Conservation (phyloP, 2,888 invertebrate genomes). For the Aethes cnicana region DNA sequence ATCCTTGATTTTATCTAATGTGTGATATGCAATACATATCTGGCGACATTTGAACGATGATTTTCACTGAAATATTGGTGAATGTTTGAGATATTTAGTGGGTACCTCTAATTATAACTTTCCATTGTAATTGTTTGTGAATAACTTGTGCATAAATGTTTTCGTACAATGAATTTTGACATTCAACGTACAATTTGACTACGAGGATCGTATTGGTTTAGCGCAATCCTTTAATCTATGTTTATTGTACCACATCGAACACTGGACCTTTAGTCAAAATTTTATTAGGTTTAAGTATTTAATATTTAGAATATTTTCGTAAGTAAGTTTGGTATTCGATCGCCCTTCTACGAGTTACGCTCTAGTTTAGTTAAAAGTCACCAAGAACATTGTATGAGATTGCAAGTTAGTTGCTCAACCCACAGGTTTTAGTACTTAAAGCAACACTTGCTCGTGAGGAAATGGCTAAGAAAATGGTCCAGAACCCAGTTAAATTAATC, state of each 20-base stretch:
- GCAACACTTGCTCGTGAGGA: too few species aligned
- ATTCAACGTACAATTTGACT: conserved; percentile 10
- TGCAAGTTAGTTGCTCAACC: conserved; percentile 29
- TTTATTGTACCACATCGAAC: conserved; percentile 65
- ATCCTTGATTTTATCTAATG: conserved; percentile 16
- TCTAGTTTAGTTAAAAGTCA: conserved; percentile 39
- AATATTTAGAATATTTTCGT: conserved; percentile 55
- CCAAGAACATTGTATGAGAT: conserved; percentile 25
- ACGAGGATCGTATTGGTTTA: conserved; percentile 19
- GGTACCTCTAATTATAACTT: conserved; percentile 22
- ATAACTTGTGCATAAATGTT: conserved; percentile 35
- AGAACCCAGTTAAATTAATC: too few species aligned
- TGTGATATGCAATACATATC: conserved; percentile 17
- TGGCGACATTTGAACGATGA: conserved; percentile 1
- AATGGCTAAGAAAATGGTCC: too few species aligned
- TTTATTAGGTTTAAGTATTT: conserved; percentile 76
- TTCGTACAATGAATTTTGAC: conserved; percentile 14
- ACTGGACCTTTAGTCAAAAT: conserved; percentile 75
- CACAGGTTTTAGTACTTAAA: conserved; percentile 32
- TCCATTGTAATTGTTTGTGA: conserved; percentile 56
- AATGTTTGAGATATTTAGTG: conserved; percentile 19
- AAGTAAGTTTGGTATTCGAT: conserved; percentile 56
- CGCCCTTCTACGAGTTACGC: conserved; percentile 40
- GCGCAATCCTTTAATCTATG: conserved; percentile 12
- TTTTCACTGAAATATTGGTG: conserved; percentile 34